phyloP scores from a whole-genome alignment of 2,888 invertebrate species.

The Aleiodes testaceus region DNA sequence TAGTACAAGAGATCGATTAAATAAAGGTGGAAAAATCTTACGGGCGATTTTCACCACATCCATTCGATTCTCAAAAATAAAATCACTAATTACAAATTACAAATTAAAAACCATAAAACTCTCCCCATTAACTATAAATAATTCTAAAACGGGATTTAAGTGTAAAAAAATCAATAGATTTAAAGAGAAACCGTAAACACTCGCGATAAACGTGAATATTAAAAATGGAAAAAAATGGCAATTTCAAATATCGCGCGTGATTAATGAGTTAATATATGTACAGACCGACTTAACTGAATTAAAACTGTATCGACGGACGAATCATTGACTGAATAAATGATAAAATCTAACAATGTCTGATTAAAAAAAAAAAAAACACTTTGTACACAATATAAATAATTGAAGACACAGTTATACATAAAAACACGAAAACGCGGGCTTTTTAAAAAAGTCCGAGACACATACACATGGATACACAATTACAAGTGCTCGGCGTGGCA shows the following conservation, averaged over 20 bases:
- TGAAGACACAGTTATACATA: conserved; percentile 50
- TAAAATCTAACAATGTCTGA: conserved; percentile 34
- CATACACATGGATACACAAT: conserved; percentile 45
- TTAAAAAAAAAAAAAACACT: conserved; percentile 36
- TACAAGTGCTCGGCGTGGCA: conserved; percentile 69
- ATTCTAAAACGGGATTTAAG: neutral
- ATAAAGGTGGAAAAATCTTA: conserved; percentile 13
- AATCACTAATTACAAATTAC: neutral
- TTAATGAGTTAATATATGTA: conserved; percentile 28
- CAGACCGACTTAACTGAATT: conserved; percentile 28
- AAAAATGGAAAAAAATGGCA: neutral
- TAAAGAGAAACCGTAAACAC: neutral
- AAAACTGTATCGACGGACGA: conserved; percentile 15
- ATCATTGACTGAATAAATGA: conserved; percentile 21
- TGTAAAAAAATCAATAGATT: neutral
- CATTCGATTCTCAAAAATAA: neutral
- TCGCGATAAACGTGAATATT: neutral
- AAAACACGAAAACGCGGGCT: conserved; percentile 45
- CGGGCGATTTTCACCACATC: conserved; percentile 18
- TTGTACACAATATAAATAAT: conserved; percentile 43
- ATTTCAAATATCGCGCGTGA: conserved; percentile 18
- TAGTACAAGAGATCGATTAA: conserved; percentile 7
- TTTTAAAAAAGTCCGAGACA: conserved; percentile 45
- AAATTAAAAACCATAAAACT: conserved; percentile 4
- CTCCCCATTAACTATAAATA: neutral